Evolutionary conservation across 1,140 invertebrate species (phyloP), one percentile per base, ranked within the genome.

Genomic region (Luehdorfia chinensis): DNA sequence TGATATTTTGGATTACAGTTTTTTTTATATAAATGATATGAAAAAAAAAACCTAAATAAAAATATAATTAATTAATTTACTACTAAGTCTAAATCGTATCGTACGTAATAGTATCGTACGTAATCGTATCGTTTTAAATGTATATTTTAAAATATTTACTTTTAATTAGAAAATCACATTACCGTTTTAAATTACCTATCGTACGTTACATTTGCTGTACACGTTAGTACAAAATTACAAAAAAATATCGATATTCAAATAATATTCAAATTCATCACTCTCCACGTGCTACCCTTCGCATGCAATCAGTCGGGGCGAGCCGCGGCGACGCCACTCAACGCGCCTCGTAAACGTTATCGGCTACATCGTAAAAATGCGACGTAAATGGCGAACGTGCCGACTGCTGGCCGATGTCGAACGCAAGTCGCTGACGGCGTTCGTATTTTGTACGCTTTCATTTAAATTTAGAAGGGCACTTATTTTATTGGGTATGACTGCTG

Each of bases 331-430:
- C 77, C 74, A 81, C 75, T 79, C 78, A 74, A 57, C 74, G 72
- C 72, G 63, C 49, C 78, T 75, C 78, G 77, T 79, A 79, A 83
- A 79, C 78, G 75, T 80, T 83, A 83, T 83, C 78, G 78, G 74
- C 59, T 66, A 66, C 72, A 64, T 83, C 78, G 78, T 83, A 83
- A 83, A 83, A 79, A 79, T 53, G 67, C 70, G 69, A 73, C 68
- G 69, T 69, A 73, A 77, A 71, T 71, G 66, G 67, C 68, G 70
- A 72, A 66, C 75, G 71, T 76, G 67, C 69, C 66, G 55, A 45
- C 58, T 46, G 33, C 55, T 39, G 27, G 44, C 50, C 36, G 43
- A 16, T 28, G 45, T 23, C 19, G 19, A 21, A 21, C 19, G 19
- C 19, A 21, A 21, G 19, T 21, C 30, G 30, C 12, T 11, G n/a